Conservation (phyloP, 1,140 invertebrate species). For the Eumaeus atala region DNA sequence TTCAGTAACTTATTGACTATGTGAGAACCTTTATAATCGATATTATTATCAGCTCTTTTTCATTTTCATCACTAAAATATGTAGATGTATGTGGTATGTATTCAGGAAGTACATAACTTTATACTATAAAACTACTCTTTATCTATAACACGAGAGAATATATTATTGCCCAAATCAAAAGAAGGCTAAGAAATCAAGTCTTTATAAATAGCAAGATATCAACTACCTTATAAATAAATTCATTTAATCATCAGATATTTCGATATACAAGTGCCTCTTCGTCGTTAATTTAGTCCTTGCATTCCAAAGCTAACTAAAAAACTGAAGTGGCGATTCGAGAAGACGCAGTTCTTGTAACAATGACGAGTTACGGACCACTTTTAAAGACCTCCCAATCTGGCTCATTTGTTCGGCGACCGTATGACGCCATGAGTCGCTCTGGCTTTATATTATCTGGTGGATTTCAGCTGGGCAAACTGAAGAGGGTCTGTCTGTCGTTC, state of each 20-base stretch:
- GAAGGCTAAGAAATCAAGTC: too few species aligned
- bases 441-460: constrained; percentile 35
- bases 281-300: constrained; percentile 44
- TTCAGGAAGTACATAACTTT: too few species aligned
- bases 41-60: too few species aligned
- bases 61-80: too few species aligned
- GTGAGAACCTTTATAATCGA: too few species aligned
- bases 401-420: constrained; percentile 21
- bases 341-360: constrained; percentile 35
- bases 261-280: constrained; percentile 37
- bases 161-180: too few species aligned
- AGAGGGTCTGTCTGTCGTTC: constrained; percentile 41
- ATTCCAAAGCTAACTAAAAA: constrained; percentile 55
- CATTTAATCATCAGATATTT: constrained; percentile 32
- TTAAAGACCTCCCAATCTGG: constrained; percentile 27
- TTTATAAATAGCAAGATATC: constrained; percentile 9
- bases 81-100: too few species aligned
- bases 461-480: constrained; percentile 22
- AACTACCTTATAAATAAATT: constrained; percentile 8
- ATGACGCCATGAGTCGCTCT: constrained; percentile 4
- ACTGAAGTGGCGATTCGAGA: constrained; percentile 46
- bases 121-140: too few species aligned
- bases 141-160: too few species aligned
- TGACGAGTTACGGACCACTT: constrained; percentile 24
- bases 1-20: too few species aligned